Conservation (phyloP, 1,140 invertebrate species). For the Drosophila auraria region DNA sequence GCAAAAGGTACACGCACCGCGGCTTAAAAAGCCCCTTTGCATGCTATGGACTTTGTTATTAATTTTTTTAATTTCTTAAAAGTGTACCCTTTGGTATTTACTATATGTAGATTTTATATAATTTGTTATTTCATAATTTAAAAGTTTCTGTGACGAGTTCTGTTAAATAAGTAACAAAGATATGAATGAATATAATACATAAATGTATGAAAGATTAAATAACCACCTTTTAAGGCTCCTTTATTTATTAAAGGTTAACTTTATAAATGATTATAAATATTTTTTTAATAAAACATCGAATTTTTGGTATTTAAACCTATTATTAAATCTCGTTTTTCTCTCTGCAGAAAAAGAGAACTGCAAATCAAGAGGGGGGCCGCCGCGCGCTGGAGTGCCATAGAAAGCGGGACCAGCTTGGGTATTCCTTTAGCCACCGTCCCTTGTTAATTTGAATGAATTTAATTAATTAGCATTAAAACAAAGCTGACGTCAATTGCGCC, state of each 20-base stretch:
- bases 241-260: no score
- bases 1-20: no score
- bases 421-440: constrained; percentile 36
- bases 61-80: neutral
- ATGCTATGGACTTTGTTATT: neutral
- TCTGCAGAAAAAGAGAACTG: constrained; percentile 4
- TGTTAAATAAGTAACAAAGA: no score
- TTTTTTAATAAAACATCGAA: neutral
- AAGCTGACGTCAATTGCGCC: constrained; percentile 73
- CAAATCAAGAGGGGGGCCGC: neutral
- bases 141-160: no score
- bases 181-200: no score
- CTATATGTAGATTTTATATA: no score
- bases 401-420: constrained; percentile 19
- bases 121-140: no score
- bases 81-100: no score
- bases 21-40: no score
- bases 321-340: neutral
- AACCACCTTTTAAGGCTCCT: no score
- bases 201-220: no score
- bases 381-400: neutral
- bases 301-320: neutral
- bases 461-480: constrained; percentile 81
- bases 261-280: neutral
- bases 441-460: constrained; percentile 78